Evolutionary conservation across 92 coral and sea anemone species (phyloP).

Genomic region (Pocillopora grandis): DNA sequence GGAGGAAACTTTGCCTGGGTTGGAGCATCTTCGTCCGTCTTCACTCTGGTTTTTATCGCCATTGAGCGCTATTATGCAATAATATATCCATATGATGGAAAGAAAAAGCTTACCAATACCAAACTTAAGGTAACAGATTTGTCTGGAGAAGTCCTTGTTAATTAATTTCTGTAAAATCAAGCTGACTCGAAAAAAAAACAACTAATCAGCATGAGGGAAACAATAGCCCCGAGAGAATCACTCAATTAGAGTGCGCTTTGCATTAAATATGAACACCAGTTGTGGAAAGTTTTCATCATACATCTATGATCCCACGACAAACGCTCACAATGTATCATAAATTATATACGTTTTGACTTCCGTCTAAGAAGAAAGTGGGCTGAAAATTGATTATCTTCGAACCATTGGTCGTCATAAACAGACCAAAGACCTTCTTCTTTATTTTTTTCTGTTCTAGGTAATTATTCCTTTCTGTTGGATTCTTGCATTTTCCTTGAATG

Average conservation of each 20-base stretch:
- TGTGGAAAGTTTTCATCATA: too few relatives aligned
- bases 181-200: too few relatives aligned
- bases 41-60: conserved; percentile 11
- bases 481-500: background rate
- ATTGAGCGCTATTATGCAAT: conserved; percentile 4
- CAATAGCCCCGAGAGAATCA: background rate
- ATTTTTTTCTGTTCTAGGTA: background rate
- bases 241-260: background rate
- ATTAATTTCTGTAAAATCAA: background rate
- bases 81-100: background rate
- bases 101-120: background rate
- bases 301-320: too few relatives aligned
- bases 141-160: background rate
- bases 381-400: background rate
- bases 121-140: background rate
- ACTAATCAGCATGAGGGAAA: background rate
- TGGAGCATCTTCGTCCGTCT: conserved; percentile 1
- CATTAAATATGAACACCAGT: background rate
- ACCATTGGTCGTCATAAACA: background rate
- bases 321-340: too few relatives aligned
- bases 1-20: conserved; percentile 12
- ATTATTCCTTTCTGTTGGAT: conserved; percentile 8
- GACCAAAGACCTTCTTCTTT: background rate
- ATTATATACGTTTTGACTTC: too few relatives aligned
- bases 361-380: too few relatives aligned